Evolutionary conservation across 2,888 invertebrate species (phyloP), one percentile per base, ranked within the genome.

Genomic region (Rhodophaea formosa): DNA sequence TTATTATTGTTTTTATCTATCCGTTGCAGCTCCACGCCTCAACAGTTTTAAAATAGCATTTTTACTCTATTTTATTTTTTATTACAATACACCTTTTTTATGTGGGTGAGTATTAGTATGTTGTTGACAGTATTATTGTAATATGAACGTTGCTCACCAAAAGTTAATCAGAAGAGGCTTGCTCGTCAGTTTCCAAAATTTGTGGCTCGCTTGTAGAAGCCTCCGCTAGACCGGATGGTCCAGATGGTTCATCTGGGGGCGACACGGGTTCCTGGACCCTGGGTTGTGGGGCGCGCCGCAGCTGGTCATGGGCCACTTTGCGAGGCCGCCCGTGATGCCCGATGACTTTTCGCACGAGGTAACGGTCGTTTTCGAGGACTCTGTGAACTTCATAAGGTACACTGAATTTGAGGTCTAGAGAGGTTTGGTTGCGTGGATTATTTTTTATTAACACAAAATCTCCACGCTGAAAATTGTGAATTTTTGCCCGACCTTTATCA

Each of bases 391-490:
- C 64, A 43, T 61, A 67, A 8, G 66, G 66, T 29, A 55, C 64
- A 45, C 64, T 63, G 32, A 56, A 64, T 59, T 64, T 67, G 0
- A 62, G 23, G 14, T 67, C 62, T 6, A 63, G 42, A 1, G 57
- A 63, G 2, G 66, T 66, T 53, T 66, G 66, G 39, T 65, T 65
- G 7, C 65, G 47, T 0, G 62, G 61, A 54, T 64, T 64, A 14
- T 63, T 66, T 61, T 65, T 67, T 0, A 67, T 63, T 1, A 66
- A 43, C 0, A 65, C 65, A 35, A 56, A 65, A 43, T 65, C 62
- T 15, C 62, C 62, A 43, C 58, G 43, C 43, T 62, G 62, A 47
- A 65, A 65, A 23, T 56, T 39, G 42, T 44, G 54, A 23, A 61
- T 51, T 44, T 56, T 55, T 10, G 62, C 62, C 46, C 56, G 45